Conservation (phyloP, 2,113 vertebrate genomes). For the Promerops cafer region DNA sequence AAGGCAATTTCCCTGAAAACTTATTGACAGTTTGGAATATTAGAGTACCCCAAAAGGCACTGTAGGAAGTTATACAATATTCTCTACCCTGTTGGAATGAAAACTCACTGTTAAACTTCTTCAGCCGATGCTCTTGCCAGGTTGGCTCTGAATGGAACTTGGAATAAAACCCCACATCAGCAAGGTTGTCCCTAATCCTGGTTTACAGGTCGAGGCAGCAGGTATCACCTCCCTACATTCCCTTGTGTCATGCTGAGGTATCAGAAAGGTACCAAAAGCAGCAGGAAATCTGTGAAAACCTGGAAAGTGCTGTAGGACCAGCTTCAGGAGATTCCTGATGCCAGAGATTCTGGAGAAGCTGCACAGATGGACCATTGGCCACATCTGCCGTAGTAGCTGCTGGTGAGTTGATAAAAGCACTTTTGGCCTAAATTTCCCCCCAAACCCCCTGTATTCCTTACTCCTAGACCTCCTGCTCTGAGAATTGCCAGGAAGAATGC, state of each 20-base stretch:
- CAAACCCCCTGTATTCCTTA: background rate
- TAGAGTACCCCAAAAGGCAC: background rate
- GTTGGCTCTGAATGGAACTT: background rate
- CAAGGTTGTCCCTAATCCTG: background rate
- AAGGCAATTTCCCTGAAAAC: background rate
- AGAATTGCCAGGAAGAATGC: background rate
- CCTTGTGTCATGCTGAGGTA: background rate
- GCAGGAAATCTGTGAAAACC: background rate
- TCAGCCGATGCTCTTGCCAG: background rate
- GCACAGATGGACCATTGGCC: background rate
- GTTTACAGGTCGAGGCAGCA: background rate
- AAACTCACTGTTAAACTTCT: background rate
- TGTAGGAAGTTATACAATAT: background rate
- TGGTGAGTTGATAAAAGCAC: background rate
- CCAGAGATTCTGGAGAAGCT: background rate
- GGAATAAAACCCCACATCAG: background rate
- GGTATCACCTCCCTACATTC: accelerated
- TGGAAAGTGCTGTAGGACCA: background rate
- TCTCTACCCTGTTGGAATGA: background rate
- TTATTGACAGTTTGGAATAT: background rate
- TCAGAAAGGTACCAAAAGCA: background rate
- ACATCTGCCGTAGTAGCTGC: background rate
- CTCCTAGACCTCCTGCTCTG: background rate
- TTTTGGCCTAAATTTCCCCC: background rate
- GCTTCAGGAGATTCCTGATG: background rate